Percentiles rank a stretch among this genome's conserved stretches.
phyloP scores from a whole-genome alignment of 1,140 invertebrate species.

The Meloidogyne hapla region DNA sequence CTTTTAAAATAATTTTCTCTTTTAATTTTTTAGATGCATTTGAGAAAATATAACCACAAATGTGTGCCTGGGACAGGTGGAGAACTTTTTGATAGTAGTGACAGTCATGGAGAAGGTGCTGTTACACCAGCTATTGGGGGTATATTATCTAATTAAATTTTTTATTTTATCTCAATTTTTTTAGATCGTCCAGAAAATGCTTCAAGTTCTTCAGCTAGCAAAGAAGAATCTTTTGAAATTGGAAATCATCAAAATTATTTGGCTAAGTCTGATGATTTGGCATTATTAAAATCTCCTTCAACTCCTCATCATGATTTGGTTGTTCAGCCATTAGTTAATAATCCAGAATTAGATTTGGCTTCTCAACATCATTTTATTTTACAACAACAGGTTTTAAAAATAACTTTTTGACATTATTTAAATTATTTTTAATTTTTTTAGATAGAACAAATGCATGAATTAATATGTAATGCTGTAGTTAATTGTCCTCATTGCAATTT shows the following conservation, averaged over 20 bases:
- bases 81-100: conserved; percentile 23
- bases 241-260: background rate
- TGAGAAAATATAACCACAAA: conserved; percentile 84
- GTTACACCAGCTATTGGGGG: background rate
- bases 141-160: conserved; percentile 6
- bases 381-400: conserved; percentile 25
- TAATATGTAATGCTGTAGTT: conserved; percentile 54
- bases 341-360: conserved; percentile 18
- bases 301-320: conserved; percentile 4
- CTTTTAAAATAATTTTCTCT: too few relatives aligned
- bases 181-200: conserved; percentile 29
- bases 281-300: background rate
- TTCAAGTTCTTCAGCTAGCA: conserved; percentile 22
- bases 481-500: conserved; percentile 14
- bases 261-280: conserved; percentile 1
- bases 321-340: conserved; percentile 6
- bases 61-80: conserved; percentile 81
- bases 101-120: conserved; percentile 38
- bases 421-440: conserved; percentile 19
- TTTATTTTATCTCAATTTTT: background rate
- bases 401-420: background rate
- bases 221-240: conserved; percentile 31
- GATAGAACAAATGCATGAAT: conserved; percentile 40
- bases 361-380: conserved; percentile 6
- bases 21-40: conserved; percentile 72